A percentile compares a stretch with the other conserved stretches of the same genome.
phyloP scores from a whole-genome alignment of 53 echinoderm and acorn worm genomes.

The Astropecten irregularis region DNA sequence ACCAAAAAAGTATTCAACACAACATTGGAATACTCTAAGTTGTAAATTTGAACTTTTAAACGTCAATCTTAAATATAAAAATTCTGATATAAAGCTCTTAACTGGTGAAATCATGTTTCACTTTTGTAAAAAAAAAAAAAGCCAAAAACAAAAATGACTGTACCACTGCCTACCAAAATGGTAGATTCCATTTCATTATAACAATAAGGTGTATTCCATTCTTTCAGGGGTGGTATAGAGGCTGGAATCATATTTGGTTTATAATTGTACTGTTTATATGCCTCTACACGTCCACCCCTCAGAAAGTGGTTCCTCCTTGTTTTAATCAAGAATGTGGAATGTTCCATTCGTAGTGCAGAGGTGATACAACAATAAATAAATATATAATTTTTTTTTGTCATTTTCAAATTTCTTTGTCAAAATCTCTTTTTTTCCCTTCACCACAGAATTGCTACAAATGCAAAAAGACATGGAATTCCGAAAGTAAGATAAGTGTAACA shows the following conservation, averaged over 20 bases:
- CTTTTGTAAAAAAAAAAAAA: constrained; percentile 9
- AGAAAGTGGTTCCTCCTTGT: constrained; percentile 39
- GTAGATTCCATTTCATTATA: constrained; percentile 43
- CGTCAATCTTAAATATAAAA: constrained; percentile 14
- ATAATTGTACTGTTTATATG: constrained; percentile 56
- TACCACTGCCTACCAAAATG: constrained; percentile 12
- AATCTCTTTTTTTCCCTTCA: neutral
- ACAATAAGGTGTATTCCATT: constrained; percentile 38
- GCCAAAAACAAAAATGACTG: neutral
- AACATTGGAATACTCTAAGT: neutral
- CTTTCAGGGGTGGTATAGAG: constrained; percentile 46
- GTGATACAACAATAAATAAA: constrained; percentile 40
- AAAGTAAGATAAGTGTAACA: neutral
- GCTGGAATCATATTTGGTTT: constrained; percentile 50
- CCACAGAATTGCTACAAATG: constrained; percentile 19
- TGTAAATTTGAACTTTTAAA: neutral
- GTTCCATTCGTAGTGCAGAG: constrained; percentile 35
- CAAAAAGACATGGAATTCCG: constrained; percentile 7
- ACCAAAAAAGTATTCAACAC: constrained; percentile 24
- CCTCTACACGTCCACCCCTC: constrained; percentile 26
- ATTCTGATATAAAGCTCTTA: constrained; percentile 4
- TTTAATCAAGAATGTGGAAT: constrained; percentile 53
- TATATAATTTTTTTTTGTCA: constrained; percentile 2
- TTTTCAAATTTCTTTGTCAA: constrained; percentile 12
- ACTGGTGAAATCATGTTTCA: neutral